These are phyloP conservation scores for Hemistola chrysoprasaria DNA, from an alignment of 2,888 invertebrate genomes.

Conservation along the genomic window DNA sequence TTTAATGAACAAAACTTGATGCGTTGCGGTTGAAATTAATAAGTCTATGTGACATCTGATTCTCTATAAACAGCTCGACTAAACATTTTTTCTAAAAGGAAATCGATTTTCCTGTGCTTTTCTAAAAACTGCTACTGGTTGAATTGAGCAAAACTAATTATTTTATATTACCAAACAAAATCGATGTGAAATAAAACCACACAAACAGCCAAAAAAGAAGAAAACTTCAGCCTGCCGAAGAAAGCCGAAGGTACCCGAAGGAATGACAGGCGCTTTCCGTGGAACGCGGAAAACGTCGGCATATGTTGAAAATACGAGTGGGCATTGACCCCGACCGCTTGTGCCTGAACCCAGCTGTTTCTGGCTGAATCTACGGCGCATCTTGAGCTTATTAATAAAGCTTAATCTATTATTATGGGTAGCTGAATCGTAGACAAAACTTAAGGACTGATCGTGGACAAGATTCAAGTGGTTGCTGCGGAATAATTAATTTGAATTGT, in stretches of 20 bases:
- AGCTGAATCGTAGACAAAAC: no score
- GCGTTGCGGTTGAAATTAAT: conserved; percentile 17
- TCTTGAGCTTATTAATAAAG: conserved; percentile 65
- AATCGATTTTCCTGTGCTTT: no score
- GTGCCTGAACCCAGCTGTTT: conserved; percentile 73
- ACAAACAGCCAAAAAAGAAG: conserved; percentile 23
- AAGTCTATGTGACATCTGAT: no score
- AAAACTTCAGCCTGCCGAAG: conserved; percentile 49
- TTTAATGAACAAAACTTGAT: conserved; percentile 20
- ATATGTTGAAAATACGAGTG: conserved; percentile 81
- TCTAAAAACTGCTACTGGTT: no score
- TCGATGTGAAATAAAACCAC: no score
- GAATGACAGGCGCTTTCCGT: conserved; percentile 75
- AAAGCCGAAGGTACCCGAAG: conserved; percentile 63
- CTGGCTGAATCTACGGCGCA: conserved; percentile 70
- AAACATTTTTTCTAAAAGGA: no score
- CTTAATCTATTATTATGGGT: conserved; percentile 26
- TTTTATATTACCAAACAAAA: no score
- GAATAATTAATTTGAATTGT: no score
- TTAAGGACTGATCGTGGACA: no score
- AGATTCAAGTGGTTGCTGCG: no score
- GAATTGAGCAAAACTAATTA: no score
- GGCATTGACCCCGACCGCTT: conserved; percentile 76
- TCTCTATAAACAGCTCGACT: no score
- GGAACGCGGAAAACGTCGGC: conserved; percentile 81